phyloP scores from a whole-genome alignment of 2,888 invertebrate species.

The Embidobia sp. region DNA sequence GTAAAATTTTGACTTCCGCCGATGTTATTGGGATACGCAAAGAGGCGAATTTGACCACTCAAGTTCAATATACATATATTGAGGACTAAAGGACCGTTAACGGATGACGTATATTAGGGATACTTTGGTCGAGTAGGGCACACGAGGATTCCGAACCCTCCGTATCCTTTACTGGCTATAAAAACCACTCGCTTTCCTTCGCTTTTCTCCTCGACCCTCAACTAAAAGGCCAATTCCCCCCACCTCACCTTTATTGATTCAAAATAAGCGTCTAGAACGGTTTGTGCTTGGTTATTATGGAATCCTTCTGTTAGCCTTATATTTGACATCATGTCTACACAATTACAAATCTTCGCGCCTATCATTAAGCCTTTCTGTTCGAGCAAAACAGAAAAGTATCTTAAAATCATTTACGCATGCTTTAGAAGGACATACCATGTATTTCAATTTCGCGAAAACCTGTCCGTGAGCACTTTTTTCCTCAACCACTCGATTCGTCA shows the following conservation, averaged over 20 bases:
- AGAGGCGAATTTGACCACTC: slow-evolving; percentile 58
- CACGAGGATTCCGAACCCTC: slow-evolving; percentile 76
- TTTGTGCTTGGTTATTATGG: slow-evolving; percentile 27
- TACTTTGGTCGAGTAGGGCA: slow-evolving; percentile 80
- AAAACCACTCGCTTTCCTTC: slow-evolving; percentile 81
- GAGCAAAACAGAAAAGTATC: too few relatives aligned
- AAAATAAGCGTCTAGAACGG: slow-evolving; percentile 62
- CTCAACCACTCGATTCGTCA: too few relatives aligned
- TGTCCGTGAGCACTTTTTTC: too few relatives aligned
- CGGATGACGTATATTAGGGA: slow-evolving; percentile 82
- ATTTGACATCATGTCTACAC: too few relatives aligned
- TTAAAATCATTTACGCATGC: too few relatives aligned
- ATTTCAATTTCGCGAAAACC: neutral
- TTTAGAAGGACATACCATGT: too few relatives aligned
- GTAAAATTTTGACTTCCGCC: slow-evolving; percentile 24
- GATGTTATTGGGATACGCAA: slow-evolving; percentile 27
- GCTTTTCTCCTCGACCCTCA: slow-evolving; percentile 73
- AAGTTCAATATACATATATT: slow-evolving; percentile 57
- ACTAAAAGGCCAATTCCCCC: slow-evolving; percentile 80
- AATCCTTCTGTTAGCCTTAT: slow-evolving; percentile 23
- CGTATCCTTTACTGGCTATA: slow-evolving; percentile 80
- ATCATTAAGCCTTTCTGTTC: too few relatives aligned
- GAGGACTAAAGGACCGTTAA: slow-evolving; percentile 74
- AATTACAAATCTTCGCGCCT: too few relatives aligned
- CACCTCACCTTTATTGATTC: slow-evolving; percentile 77